Base-by-base conservation (phyloP, 2,888 invertebrate genomes). In the Mystacides longicornis region DNA sequence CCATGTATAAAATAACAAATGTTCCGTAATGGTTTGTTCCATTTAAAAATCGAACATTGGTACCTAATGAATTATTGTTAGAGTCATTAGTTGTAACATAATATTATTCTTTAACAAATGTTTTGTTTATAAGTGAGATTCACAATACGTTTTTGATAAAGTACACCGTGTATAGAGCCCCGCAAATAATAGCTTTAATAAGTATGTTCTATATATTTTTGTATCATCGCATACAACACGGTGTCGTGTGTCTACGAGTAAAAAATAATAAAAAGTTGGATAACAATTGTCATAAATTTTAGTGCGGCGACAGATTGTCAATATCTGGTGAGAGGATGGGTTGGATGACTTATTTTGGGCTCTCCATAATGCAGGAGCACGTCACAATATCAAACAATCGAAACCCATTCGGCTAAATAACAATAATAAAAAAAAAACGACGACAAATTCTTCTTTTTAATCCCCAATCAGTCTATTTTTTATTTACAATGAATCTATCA, bases 361-460 rank as follows among this genome's bases (percentile, higher is more conserved):
- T 57, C 60, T 60, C 55, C 55, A 60, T 46, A 18, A 21, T 47
- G 55, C 46, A 47, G 51, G 49, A 51, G 53, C 46, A 45, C 56
- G 55, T 56, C 60, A 60, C 51, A 37, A 37, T 37, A 57, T 53
- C 57, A 57, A 50, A 54, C 60, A 60, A 57, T 60, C 31, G 51
- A 48, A 20, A 50, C 42, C 52, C 52, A 58, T 60, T 58, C 50
- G 51, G 19, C 22, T 27, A 43, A 49, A 14, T 19, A 50, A 22
- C 31, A 19, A 48, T 55, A 50, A 56, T 51, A 56, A 27, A 42
- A 55, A n/a, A n/a, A n/a, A 43, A 58, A 55, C 52, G 60, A 58
- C 60, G 60, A 60, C 60, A 60, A 60, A 60, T 60, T 60, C 55
- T 53, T 51, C 57, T 51, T 60, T n/a, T 60, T 58, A 60, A 59